Percentiles rank a stretch among this genome's conserved stretches.
Evolutionary conservation across 2,797 vertebrate species (phyloP).

Genomic region (Pseudotriccus pelzelni): DNA sequence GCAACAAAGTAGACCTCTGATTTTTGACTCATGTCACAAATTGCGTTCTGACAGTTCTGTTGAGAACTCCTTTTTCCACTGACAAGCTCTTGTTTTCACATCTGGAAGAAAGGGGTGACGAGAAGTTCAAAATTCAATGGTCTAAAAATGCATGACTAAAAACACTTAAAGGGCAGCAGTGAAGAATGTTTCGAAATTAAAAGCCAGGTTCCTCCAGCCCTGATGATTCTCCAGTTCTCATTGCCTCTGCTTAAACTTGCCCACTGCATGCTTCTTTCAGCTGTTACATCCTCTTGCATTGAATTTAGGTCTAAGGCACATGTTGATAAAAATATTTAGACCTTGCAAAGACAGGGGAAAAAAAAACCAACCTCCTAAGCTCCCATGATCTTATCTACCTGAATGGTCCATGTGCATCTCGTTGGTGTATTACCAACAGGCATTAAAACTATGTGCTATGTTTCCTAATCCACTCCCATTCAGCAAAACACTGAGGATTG

Average conservation of each 20-base stretch:
- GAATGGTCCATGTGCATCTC: neutral
- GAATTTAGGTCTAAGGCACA: neutral
- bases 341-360: neutral
- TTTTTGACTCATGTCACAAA: conserved; percentile 35
- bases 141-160: conserved; percentile 22
- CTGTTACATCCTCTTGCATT: neutral
- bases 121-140: conserved; percentile 43
- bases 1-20: neutral
- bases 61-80: conserved; percentile 33
- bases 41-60: neutral
- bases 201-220: neutral
- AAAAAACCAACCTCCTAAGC: neutral
- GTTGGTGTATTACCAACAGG: neutral
- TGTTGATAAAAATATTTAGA: neutral
- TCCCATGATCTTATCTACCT: neutral
- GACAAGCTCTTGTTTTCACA: conserved; percentile 51
- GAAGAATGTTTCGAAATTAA: neutral
- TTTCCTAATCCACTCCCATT: neutral
- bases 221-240: neutral
- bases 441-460: neutral
- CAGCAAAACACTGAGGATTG: neutral
- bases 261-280: fast-evolving
- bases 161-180: neutral
- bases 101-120: conserved; percentile 45
- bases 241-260: neutral